Percentiles rank a stretch among this genome's conserved stretches.
phyloP scores from a whole-genome alignment of 2,888 invertebrate genomes.

The Crioceris asparagi region DNA sequence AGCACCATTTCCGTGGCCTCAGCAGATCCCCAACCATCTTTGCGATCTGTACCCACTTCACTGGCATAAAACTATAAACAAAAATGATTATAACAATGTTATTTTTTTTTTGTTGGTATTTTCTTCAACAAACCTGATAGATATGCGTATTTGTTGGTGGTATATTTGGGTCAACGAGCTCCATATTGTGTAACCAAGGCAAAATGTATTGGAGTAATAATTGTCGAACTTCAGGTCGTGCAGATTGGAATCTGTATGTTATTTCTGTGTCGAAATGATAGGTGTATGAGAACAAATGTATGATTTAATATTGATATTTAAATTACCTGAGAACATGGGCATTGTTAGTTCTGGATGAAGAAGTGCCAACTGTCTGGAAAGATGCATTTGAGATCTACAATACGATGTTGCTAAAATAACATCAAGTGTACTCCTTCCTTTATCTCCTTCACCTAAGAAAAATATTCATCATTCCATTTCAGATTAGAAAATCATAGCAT shows the following conservation, averaged over 20 bases:
- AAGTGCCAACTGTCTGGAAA: conserved; percentile 86
- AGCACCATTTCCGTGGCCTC: conserved; percentile 99
- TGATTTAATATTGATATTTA: background rate
- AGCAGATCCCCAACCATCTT: conserved; percentile 95
- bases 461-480: too few relatives aligned
- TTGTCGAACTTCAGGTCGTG: conserved; percentile 85
- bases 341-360: conserved; percentile 96
- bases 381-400: conserved; percentile 84
- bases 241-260: conserved; percentile 92
- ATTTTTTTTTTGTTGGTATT: background rate
- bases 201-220: conserved; percentile 83
- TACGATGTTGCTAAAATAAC: conserved; percentile 78
- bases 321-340: conserved; percentile 95
- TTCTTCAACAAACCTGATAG: conserved; percentile 54
- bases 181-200: conserved; percentile 98
- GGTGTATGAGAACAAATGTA: background rate
- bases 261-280: conserved; percentile 65
- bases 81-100: background rate
- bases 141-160: conserved; percentile 81
- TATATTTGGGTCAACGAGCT: conserved; percentile 92
- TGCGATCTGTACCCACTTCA: conserved; percentile 48
- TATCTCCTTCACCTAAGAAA: conserved; percentile 44
- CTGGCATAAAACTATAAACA: conserved; percentile 39
- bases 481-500: too few relatives aligned
- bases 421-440: conserved; percentile 67